Percentiles rank a stretch among this genome's conserved stretches.
These are phyloP conservation scores for Pavo muticus DNA, from an alignment of 2,113 vertebrate genomes.

Conservation along the genomic window DNA sequence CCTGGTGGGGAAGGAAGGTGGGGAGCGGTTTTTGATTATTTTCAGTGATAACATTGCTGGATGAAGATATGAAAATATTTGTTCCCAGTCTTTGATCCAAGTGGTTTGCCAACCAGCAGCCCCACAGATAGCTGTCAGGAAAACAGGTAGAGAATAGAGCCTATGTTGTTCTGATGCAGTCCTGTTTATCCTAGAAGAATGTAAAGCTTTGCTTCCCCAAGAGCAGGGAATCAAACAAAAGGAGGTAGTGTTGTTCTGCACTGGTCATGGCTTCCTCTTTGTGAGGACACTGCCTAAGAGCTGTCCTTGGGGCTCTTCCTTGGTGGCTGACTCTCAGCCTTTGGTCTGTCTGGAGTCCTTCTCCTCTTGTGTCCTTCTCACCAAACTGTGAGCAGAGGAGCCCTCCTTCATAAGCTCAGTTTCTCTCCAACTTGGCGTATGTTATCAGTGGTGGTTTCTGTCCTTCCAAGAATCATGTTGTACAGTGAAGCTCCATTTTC, in stretches of 20 bases:
- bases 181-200: background rate
- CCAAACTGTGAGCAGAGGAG: background rate
- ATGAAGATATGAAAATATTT: slow-evolving; percentile 49
- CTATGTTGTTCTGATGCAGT: background rate
- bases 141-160: slow-evolving; percentile 31
- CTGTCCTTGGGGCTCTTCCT: background rate
- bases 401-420: rapidly evolving
- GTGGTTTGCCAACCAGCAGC: slow-evolving; percentile 28
- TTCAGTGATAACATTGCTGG: slow-evolving; percentile 46
- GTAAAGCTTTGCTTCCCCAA: slow-evolving; percentile 13
- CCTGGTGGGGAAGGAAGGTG: slow-evolving; percentile 51
- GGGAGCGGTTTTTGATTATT: slow-evolving; percentile 47
- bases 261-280: background rate
- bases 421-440: background rate
- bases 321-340: background rate
- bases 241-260: background rate
- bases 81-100: slow-evolving; percentile 49
- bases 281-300: background rate
- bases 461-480: background rate
- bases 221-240: background rate
- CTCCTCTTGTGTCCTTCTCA: background rate
- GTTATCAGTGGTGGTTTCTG: background rate
- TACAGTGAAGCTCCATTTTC: background rate
- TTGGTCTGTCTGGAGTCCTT: background rate
- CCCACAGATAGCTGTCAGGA: background rate